Conservation (phyloP, 1,140 invertebrate genomes). For the Vanessa atalanta region DNA sequence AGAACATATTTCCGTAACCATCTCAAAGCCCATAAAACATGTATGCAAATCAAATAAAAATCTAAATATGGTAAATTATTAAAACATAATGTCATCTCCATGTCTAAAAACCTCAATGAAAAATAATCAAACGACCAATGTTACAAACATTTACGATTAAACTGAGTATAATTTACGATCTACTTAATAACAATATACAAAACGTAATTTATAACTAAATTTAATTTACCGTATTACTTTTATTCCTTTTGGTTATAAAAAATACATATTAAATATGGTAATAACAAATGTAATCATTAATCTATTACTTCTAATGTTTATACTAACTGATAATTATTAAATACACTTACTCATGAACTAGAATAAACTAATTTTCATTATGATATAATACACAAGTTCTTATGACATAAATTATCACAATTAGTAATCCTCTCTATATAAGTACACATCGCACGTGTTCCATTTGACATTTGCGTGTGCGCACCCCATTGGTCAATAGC, state of each 20-base stretch:
- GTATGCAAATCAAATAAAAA: constrained; percentile 4
- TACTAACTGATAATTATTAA: too few relatives aligned
- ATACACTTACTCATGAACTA: too few relatives aligned
- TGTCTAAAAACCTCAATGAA: constrained; percentile 30
- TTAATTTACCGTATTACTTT: constrained; percentile 36
- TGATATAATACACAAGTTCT: not conserved
- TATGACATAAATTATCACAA: not conserved
- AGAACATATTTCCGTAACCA: not conserved
- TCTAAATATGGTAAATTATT: not conserved
- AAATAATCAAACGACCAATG: constrained; percentile 31
- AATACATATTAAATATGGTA: not conserved
- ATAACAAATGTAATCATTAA: not conserved
- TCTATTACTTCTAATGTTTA: too few relatives aligned
- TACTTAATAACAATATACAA: constrained; percentile 36
- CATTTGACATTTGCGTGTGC: constrained; percentile 69
- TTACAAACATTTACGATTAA: constrained; percentile 39
- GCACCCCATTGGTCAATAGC: constrained; percentile 62
- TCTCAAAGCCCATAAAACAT: not conserved
- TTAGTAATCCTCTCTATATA: constrained; percentile 42
- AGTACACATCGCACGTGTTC: constrained; percentile 54
- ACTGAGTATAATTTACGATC: constrained; percentile 41
- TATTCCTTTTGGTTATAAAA: not conserved
- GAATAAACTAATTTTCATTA: too few relatives aligned
- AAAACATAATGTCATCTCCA: constrained; percentile 19
- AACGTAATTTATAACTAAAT: constrained; percentile 40